Percentiles rank a stretch among this genome's conserved stretches.
phyloP scores from a whole-genome alignment of 2,797 vertebrate genomes.

The Gymnothorax javanicus region DNA sequence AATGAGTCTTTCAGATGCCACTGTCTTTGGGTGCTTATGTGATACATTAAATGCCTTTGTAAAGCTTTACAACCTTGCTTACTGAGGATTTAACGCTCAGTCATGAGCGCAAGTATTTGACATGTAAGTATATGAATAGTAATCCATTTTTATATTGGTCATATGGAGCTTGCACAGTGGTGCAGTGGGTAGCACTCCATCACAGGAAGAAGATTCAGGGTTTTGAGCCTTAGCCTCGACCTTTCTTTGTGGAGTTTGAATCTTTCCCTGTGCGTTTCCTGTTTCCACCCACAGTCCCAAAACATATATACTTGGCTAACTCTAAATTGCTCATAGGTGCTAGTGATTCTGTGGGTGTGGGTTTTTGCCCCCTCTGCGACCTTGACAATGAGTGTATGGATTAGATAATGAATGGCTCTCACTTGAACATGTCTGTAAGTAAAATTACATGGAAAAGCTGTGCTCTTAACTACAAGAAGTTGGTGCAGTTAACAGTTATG shows the following conservation, averaged over 20 bases:
- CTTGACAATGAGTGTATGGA: too few species aligned
- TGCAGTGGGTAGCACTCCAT: too few species aligned
- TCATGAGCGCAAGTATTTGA: neutral
- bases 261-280: too few species aligned
- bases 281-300: too few species aligned
- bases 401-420: neutral
- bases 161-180: too few species aligned
- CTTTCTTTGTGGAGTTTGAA: too few species aligned
- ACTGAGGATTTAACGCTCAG: neutral
- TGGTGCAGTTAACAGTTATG: slow-evolving; percentile 60
- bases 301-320: too few species aligned
- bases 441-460: slow-evolving; percentile 64
- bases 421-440: neutral
- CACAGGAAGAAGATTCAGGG: too few species aligned
- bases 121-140: neutral
- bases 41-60: neutral
- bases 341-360: too few species aligned
- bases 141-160: neutral
- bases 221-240: too few species aligned
- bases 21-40: neutral
- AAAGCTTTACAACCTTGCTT: neutral
- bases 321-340: too few species aligned
- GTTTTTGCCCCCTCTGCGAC: too few species aligned
- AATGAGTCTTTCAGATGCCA: neutral
- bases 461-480: slow-evolving; percentile 21